Base-by-base conservation (phyloP, 2,888 invertebrate genomes). In the Eilema depressum region DNA sequence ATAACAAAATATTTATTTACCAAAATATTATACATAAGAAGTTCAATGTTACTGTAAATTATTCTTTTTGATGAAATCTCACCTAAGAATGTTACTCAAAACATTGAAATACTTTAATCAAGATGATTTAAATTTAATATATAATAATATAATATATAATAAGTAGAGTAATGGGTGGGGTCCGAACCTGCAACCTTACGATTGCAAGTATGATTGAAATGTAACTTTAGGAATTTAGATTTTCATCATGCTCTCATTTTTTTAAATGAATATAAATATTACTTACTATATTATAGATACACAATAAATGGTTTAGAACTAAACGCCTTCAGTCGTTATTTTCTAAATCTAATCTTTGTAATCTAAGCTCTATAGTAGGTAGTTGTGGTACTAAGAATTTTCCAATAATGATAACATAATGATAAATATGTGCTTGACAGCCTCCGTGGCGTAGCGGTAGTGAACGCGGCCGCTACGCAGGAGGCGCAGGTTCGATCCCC, bases 91-190 rank as follows among this genome's bases (percentile, higher is more conserved):
- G 10, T 53, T 53, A 20, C 47, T 4, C 10, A 53, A 53, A 53
- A 17, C 53, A 8, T n/a, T 10, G n/a, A n/a, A n/a, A n/a, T n/a
- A 53, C 53, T n/a, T 53, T n/a, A 53, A 53, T 53, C 5, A 47
- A 20, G 7, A 47, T 47, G 12, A 47, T 53, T 53, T n/a, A 53
- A 47, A 47, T 53, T 53, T n/a, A 53, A 53, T 53, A 53, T n/a
- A 53, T 53, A 53, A 53, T n/a, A 47, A 37, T n/a, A n/a, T n/a
- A n/a, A n/a, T n/a, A 20, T 20, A 20, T 20, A 53, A 47, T n/a
- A 53, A n/a, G 53, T 53, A 53, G 53, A 53, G n/a, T 53, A 53
- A 7, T n/a, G 53, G 53, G n/a, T 53, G 53, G n/a, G n/a, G 53
- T 3, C n/a, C n/a, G 8, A 53, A 2, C 53, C 53, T 53, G 53